phyloP scores from a whole-genome alignment of 1,140 invertebrate genomes.

The Pseudachorutes palmiensis region DNA sequence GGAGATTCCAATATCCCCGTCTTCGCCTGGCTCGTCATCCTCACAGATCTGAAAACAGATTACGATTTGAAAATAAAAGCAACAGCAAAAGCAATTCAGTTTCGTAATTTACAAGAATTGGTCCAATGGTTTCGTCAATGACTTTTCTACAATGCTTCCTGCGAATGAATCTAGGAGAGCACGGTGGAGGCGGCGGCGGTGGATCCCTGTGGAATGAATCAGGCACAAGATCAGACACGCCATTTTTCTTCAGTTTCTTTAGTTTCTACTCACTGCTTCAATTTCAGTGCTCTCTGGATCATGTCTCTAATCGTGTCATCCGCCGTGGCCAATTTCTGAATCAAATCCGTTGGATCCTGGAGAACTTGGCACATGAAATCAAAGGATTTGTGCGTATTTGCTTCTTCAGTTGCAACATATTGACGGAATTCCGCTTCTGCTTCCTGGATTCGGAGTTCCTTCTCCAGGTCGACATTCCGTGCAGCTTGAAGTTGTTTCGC shows the following conservation, averaged over 20 bases:
- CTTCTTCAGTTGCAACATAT: background rate
- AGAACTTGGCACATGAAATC: background rate
- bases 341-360: background rate
- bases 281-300: background rate
- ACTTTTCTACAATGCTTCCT: background rate
- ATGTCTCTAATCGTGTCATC: background rate
- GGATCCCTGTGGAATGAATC: too few relatives aligned
- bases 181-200: background rate
- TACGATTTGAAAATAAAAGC: background rate
- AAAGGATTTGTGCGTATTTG: background rate
- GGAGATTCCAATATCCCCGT: too few relatives aligned
- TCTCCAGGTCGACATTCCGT: background rate
- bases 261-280: background rate
- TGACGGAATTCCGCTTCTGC: background rate
- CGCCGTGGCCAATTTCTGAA: background rate
- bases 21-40: background rate
- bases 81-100: background rate
- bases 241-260: background rate
- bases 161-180: background rate
- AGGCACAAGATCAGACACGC: background rate
- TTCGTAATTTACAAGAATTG: background rate
- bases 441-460: background rate
- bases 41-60: background rate
- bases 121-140: background rate
- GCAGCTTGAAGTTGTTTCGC: slow-evolving; percentile 3